Base-by-base conservation (phyloP, 2,797 vertebrate genomes). In the Gymnoscopelus braueri region DNA sequence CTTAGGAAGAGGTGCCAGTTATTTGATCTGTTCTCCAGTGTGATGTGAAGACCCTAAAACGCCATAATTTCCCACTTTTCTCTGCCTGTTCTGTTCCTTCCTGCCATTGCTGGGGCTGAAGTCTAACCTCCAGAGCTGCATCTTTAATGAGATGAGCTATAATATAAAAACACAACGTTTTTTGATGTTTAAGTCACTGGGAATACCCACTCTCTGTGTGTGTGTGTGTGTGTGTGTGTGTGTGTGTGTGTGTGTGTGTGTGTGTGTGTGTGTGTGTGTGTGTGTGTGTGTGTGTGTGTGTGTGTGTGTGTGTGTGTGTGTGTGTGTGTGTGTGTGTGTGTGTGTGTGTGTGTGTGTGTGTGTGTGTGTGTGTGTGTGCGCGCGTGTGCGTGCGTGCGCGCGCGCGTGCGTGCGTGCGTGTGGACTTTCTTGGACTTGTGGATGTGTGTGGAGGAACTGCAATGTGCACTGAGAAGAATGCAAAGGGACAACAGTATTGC, bases 401-500 rank as follows among this genome's bases (percentile, higher is more conserved):
- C 14, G 55, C 14, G 15, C 8, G 15, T 57, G 15, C 19, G 15
- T 19, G 55, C 19, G 55, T 57, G 5, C 15, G 26, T 19, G 55
- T 23, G 48, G n/a, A n/a, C n/a, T n/a, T n/a, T 19, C 19, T 19
- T 49, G 48, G 3, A 12, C 19, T 5, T 19, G 55, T 49, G 48
- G 9, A 14, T 49, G 48, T 49, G 48, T 49, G 48, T 13, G 13
- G 32, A 4, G 35, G 5, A 39, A 19, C 19, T 19, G 61, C 61
- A 66, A 65, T 66, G 58, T 71, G 68, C 69, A 64, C 51, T 52
- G 10, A 47, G 63, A 59, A 56, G 58, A 72, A 76, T 74, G 57
- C 52, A 63, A 63, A 52, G 59, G 77, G 77, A 83, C 80, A 71
- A 69, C 67, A 72, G 77, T 69, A 84, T 87, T 72, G 69, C 80